These are phyloP conservation scores for Psittacula echo DNA, from an alignment of 2,797 vertebrate species.

Conservation along the genomic window DNA sequence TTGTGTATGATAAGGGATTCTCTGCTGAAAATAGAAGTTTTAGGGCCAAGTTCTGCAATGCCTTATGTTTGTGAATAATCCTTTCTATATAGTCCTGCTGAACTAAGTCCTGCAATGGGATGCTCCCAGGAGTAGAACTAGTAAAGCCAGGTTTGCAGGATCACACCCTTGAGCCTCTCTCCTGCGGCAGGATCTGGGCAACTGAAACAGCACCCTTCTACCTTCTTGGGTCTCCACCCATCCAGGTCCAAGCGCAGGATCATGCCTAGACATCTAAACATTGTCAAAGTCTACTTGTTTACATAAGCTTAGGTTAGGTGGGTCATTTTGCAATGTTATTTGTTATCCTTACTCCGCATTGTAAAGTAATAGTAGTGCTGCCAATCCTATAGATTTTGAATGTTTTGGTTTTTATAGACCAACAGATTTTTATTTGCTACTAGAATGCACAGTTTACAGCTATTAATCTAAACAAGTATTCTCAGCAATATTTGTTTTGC, in stretches of 20 bases:
- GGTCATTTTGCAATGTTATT: slow-evolving; percentile 26
- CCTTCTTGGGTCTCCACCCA: background rate
- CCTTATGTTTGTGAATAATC: slow-evolving; percentile 56
- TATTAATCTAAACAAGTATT: slow-evolving; percentile 52
- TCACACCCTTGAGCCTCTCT: background rate
- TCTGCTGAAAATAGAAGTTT: slow-evolving; percentile 23
- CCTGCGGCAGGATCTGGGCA: slow-evolving; percentile 6
- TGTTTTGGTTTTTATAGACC: slow-evolving; percentile 4
- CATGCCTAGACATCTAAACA: background rate
- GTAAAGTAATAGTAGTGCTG: slow-evolving; percentile 66
- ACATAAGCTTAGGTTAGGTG: slow-evolving; percentile 71
- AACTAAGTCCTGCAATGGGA: background rate
- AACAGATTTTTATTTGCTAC: slow-evolving; percentile 52
- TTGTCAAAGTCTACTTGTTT: slow-evolving; percentile 73
- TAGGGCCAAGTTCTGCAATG: slow-evolving; percentile 61
- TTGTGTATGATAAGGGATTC: slow-evolving; percentile 3
- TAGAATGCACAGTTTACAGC: slow-evolving; percentile 56
- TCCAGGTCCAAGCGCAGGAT: slow-evolving; percentile 13
- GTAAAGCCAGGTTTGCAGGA: slow-evolving; percentile 10
- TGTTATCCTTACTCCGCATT: slow-evolving; percentile 2
- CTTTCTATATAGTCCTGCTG: background rate
- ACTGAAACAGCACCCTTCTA: background rate
- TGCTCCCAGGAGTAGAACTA: background rate
- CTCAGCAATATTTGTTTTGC: slow-evolving; percentile 52
- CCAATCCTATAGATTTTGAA: slow-evolving; percentile 65